Evolutionary conservation across 2,888 invertebrate genomes (phyloP).

Genomic region (Himalopsyche anomala): DNA sequence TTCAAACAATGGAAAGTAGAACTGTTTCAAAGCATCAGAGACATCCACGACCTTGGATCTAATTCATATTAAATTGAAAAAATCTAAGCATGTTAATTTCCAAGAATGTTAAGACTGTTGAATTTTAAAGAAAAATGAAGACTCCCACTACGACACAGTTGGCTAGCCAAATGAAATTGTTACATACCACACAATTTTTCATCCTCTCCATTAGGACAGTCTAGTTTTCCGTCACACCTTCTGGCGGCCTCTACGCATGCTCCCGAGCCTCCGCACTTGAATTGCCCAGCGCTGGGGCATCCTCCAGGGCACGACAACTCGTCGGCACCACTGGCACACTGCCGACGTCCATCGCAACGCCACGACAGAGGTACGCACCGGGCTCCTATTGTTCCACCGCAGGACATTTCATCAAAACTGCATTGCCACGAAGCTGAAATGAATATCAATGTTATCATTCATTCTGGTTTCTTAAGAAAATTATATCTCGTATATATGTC

Average conservation of each 20-base stretch:
- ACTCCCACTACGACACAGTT: too few relatives aligned
- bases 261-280: slow-evolving; percentile 77
- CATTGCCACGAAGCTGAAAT: slow-evolving; percentile 73
- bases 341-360: slow-evolving; percentile 78
- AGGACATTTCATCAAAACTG: slow-evolving; percentile 77
- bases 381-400: slow-evolving; percentile 70
- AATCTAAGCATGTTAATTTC: too few relatives aligned
- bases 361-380: slow-evolving; percentile 77
- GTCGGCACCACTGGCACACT: slow-evolving; percentile 77
- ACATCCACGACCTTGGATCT: too few relatives aligned
- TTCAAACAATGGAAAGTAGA: too few relatives aligned
- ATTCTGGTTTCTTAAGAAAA: too few relatives aligned
- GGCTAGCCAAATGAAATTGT: background rate
- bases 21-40: too few relatives aligned
- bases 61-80: too few relatives aligned
- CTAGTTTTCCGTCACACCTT: slow-evolving; percentile 78
- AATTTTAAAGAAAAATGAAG: too few relatives aligned
- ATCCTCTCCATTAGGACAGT: slow-evolving; percentile 78
- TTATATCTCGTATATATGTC: too few relatives aligned
- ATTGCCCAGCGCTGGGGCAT: slow-evolving; percentile 75
- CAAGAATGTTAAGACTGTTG: too few relatives aligned
- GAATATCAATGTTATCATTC: background rate
- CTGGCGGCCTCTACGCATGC: slow-evolving; percentile 79
- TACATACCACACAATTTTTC: slow-evolving; percentile 76
- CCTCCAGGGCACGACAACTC: slow-evolving; percentile 76